These are phyloP conservation scores for Gobio occitaniae DNA, from an alignment of 2,797 vertebrate species.

Conservation along the genomic window DNA sequence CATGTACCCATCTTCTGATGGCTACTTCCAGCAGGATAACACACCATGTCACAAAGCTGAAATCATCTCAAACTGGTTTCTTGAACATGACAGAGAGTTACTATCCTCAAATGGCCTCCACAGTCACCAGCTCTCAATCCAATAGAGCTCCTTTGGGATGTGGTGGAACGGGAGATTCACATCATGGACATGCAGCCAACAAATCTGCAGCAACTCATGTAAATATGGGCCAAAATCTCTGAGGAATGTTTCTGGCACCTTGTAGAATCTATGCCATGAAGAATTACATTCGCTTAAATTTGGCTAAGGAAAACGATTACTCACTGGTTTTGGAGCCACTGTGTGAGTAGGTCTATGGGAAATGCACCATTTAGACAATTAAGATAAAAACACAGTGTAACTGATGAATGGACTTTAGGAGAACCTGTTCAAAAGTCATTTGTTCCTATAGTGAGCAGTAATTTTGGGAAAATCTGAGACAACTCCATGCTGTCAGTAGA, in stretches of 20 bases:
- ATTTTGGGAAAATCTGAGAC: background rate
- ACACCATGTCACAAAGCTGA: slow-evolving; percentile 12
- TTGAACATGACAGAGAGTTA: no score
- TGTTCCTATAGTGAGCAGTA: background rate
- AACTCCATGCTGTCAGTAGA: background rate
- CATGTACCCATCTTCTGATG: slow-evolving; percentile 48
- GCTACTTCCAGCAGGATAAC: slow-evolving; percentile 51
- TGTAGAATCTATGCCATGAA: background rate
- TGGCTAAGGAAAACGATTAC: no score
- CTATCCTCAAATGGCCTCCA: no score
- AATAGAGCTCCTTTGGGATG: slow-evolving; percentile 15
- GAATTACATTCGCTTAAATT: background rate
- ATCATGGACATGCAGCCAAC: slow-evolving; percentile 68
- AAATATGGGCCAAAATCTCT: background rate
- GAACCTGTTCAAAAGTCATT: no score
- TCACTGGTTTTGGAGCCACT: no score
- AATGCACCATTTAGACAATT: no score
- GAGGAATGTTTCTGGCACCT: background rate
- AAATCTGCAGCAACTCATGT: slow-evolving; percentile 59
- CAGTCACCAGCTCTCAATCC: background rate
- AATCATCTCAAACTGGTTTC: background rate
- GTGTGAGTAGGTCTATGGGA: no score
- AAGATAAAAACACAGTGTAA: no score
- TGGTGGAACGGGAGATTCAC: slow-evolving; percentile 62
- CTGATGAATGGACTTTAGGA: no score